Base-by-base conservation (phyloP, 1,140 invertebrate species). In the Chironomus tepperi region DNA sequence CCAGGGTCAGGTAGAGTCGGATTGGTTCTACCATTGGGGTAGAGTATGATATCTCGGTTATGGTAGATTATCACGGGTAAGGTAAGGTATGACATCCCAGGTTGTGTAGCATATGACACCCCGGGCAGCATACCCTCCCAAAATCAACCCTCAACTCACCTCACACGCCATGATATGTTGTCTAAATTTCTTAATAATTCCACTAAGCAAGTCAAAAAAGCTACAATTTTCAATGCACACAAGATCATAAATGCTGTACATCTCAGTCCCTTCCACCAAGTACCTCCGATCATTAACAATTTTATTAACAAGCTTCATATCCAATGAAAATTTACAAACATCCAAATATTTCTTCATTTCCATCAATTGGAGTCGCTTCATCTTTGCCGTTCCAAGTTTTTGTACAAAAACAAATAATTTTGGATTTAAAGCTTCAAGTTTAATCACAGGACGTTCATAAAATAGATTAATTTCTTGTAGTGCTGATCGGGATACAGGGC, bases 401-500 rank as follows among this genome's bases (percentile, higher is more conserved):
- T 93, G 90, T 8, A 98, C 89, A 77, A 96, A 90, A 3, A 87
- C 88, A 83, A 97, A 97, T 0, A 98, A 82, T 79, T 89, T 90
- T 0, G 92, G 88, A 82, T 97, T 97, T 3, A 94, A 83, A 77
- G 88, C 85, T 78, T 95, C 89, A 15, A 98, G 79, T 75, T 92
- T 87, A 24, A 98, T 87, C 8, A 97, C 87, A 0, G 96, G 92
- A 76, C 90, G 87, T 65, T 89, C 86, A 76, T 85, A 81, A 0
- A 87, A 86, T 73, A 89, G 75, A 16, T 78, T 76, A 0, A 82
- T 81, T 73, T 87, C 84, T 75, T 90, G 85, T 2, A 90, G 81
- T 9, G 83, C 81, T 8, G 93, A 80, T 43, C 81, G 78, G 0
- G 77, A 80, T 7, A 96, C 91, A 79, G 85, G 80, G 73, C 86